Percentiles rank a stretch among this genome's conserved stretches.
Evolutionary conservation across 2,888 invertebrate genomes (phyloP).

Genomic region (Hirtodrosophila cameraria): DNA sequence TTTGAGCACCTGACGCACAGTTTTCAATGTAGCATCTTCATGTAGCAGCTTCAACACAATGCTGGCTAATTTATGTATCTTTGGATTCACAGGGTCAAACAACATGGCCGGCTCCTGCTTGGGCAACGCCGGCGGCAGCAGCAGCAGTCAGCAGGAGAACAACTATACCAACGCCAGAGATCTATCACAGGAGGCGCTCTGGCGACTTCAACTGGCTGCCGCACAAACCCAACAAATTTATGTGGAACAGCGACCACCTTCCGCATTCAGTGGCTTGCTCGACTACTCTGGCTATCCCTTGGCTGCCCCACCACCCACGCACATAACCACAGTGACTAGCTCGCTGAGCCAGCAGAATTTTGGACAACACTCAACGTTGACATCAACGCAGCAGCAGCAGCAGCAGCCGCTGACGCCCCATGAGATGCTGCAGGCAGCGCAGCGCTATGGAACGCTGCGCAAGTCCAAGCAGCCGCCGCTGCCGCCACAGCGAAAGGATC

Average conservation of each 20-base stretch:
- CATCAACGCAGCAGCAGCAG: constrained; percentile 30
- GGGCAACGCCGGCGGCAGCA: constrained; percentile 1
- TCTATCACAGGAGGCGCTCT: constrained; percentile 79
- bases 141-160: constrained; percentile 70
- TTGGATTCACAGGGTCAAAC: constrained; percentile 67
- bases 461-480: constrained; percentile 76
- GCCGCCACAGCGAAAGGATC: constrained; percentile 75
- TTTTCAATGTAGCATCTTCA: not conserved
- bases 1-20: constrained; percentile 1
- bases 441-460: constrained; percentile 78
- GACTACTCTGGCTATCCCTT: constrained; percentile 78
- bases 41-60: not conserved
- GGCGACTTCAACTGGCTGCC: constrained; percentile 78
- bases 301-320: constrained; percentile 63
- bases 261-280: constrained; percentile 77
- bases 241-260: constrained; percentile 77
- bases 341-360: constrained; percentile 79
- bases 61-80: constrained; percentile 11
- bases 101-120: constrained; percentile 53
- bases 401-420: constrained; percentile 56
- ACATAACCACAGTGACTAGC: constrained; percentile 74
- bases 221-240: constrained; percentile 76
- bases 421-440: constrained; percentile 74
- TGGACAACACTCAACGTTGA: constrained; percentile 47
- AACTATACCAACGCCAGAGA: constrained; percentile 80